Evolutionary conservation across 2,888 invertebrate species (phyloP).

Genomic region (Saturnia pavonia): DNA sequence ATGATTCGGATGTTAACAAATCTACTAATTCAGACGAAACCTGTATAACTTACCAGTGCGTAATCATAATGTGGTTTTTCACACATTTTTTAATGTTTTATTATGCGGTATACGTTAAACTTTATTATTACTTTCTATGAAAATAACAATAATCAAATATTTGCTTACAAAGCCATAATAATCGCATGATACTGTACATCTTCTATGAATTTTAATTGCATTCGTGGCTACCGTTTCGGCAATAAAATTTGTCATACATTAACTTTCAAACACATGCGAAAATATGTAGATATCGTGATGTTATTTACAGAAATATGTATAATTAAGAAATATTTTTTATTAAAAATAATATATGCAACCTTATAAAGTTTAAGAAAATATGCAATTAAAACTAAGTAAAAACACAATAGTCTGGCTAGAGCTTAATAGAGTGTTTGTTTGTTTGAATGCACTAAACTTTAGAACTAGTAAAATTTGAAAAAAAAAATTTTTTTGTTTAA

Average conservation of each 20-base stretch:
- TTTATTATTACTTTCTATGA: not conserved
- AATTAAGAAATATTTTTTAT: not conserved
- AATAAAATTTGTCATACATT: conserved; percentile 30
- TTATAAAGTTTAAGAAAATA: not conserved
- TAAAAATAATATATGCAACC: not conserved
- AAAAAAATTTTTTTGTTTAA: too few species aligned
- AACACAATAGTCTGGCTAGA: not conserved
- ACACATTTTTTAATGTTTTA: not conserved
- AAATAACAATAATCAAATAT: not conserved
- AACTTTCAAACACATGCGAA: conserved; percentile 32
- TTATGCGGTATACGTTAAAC: not conserved
- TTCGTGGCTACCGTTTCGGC: conserved; percentile 31
- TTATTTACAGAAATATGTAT: conserved; percentile 3
- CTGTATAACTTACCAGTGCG: not conserved
- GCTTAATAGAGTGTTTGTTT: too few species aligned
- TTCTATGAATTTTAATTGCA: conserved; percentile 33
- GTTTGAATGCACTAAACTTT: too few species aligned
- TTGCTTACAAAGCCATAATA: not conserved
- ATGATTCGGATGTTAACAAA: not conserved
- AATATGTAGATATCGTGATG: conserved; percentile 1
- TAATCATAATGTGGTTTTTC: not conserved
- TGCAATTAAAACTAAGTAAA: not conserved
- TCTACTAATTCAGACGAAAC: not conserved
- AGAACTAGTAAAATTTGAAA: too few species aligned
- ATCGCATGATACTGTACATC: conserved; percentile 27